phyloP scores from a whole-genome alignment of 2,888 invertebrate species.

The Hermaeophaga mercurialis region DNA sequence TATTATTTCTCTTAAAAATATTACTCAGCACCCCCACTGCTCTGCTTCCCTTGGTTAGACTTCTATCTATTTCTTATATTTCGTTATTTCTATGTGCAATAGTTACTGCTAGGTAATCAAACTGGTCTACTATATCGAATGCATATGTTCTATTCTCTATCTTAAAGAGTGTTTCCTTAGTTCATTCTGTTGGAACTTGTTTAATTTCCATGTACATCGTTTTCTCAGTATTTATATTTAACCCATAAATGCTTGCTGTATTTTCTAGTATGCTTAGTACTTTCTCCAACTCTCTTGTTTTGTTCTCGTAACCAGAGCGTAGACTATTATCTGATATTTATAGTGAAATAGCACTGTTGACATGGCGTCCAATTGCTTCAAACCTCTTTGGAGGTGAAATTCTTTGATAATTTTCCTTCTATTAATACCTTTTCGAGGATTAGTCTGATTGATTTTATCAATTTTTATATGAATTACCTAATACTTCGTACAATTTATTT shows the following conservation, averaged over 20 bases:
- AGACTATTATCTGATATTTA: too few species aligned
- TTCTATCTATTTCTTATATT: neutral
- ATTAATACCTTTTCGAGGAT: neutral
- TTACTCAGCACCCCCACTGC: too few species aligned
- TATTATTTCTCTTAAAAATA: too few species aligned
- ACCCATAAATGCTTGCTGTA: neutral
- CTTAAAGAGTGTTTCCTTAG: neutral
- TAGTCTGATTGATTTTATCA: too few species aligned
- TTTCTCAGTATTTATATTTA: neutral
- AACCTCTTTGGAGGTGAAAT: neutral
- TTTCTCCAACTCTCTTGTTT: neutral
- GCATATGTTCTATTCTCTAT: neutral
- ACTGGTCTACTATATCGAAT: neutral
- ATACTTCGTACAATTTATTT: neutral
- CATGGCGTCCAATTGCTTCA: neutral
- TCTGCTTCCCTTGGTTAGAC: too few species aligned
- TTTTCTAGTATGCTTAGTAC: neutral
- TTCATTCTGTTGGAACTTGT: neutral
- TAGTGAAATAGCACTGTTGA: neutral
- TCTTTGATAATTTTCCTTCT: neutral
- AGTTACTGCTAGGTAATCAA: neutral
- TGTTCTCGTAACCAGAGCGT: neutral
- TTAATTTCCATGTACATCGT: neutral
- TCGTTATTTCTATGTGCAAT: neutral
- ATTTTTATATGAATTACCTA: neutral